Conservation (phyloP, 2,113 vertebrate species). For the Seriola quinqueradiata region DNA sequence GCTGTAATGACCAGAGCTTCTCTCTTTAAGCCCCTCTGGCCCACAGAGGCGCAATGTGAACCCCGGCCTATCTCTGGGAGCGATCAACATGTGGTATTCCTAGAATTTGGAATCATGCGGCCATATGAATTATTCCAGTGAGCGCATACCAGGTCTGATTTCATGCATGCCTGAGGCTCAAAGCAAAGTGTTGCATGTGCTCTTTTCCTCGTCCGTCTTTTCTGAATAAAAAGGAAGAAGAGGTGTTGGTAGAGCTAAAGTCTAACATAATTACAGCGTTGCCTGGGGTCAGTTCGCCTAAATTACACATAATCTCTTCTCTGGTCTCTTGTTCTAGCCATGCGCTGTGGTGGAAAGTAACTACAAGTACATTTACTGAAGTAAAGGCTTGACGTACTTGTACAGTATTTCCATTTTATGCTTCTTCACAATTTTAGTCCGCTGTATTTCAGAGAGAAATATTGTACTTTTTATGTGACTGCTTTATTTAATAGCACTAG, state of each 20-base stretch:
- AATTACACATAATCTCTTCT: neutral
- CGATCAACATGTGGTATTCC: slow-evolving; percentile 77
- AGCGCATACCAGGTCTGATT: slow-evolving; percentile 71
- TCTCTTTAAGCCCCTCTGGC: slow-evolving; percentile 21
- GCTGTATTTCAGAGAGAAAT: no score
- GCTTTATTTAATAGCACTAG: neutral
- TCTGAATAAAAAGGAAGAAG: neutral
- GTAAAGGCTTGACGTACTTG: neutral
- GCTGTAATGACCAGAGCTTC: slow-evolving; percentile 48
- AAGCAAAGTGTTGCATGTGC: slow-evolving; percentile 40
- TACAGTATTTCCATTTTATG: neutral
- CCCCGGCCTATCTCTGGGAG: slow-evolving; percentile 61
- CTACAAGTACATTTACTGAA: neutral
- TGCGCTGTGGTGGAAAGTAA: neutral
- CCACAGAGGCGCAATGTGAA: slow-evolving; percentile 49
- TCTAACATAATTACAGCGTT: neutral
- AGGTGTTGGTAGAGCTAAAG: neutral
- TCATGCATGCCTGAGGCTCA: slow-evolving; percentile 73
- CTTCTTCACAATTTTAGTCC: neutral
- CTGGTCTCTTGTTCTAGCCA: neutral
- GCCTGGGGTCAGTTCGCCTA: neutral
- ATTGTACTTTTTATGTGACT: no score
- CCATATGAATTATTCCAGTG: slow-evolving; percentile 69
- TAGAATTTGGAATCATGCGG: slow-evolving; percentile 73
- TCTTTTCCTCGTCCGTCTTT: neutral